These are phyloP conservation scores for Calidris pygmaea DNA, from an alignment of 2,113 vertebrate genomes.

Conservation along the genomic window DNA sequence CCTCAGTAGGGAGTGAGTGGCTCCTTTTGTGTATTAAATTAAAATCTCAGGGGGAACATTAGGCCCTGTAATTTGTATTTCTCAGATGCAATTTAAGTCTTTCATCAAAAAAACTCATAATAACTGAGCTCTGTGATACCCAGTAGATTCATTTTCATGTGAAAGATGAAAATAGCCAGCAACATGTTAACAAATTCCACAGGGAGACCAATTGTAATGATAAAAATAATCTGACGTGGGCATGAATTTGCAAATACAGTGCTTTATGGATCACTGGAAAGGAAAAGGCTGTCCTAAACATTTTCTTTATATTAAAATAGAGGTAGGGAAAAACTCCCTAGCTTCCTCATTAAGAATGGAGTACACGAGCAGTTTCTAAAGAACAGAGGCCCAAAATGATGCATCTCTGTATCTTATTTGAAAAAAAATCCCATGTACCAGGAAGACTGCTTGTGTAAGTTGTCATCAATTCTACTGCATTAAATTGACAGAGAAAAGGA, in stretches of 20 bases:
- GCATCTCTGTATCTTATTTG: not conserved
- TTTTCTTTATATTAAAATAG: not conserved
- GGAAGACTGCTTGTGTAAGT: not conserved
- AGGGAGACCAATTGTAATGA: constrained; percentile 11
- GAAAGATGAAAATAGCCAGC: constrained; percentile 46
- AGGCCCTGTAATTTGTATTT: constrained; percentile 40
- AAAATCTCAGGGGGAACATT: constrained; percentile 33
- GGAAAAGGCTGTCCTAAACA: not conserved
- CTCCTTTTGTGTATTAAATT: constrained; percentile 55
- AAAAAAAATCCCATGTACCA: not conserved
- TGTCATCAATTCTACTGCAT: not conserved
- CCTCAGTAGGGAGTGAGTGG: constrained; percentile 14
- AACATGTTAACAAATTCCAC: constrained; percentile 40
- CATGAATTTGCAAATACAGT: not conserved
- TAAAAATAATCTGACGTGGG: constrained; percentile 14
- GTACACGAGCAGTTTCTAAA: not conserved
- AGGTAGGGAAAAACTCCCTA: not conserved
- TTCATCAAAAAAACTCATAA: constrained; percentile 36
- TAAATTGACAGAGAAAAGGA: not conserved
- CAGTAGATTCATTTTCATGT: constrained; percentile 35
- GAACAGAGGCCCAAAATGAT: not conserved
- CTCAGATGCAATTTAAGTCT: constrained; percentile 40
- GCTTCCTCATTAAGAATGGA: constrained; percentile 18
- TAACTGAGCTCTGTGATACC: constrained; percentile 24
- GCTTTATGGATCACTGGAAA: not conserved